A percentile compares a stretch with the other conserved stretches of the same genome.
Evolutionary conservation across 2,113 vertebrate genomes (phyloP).

Genomic region (Bostrychus sinensis): DNA sequence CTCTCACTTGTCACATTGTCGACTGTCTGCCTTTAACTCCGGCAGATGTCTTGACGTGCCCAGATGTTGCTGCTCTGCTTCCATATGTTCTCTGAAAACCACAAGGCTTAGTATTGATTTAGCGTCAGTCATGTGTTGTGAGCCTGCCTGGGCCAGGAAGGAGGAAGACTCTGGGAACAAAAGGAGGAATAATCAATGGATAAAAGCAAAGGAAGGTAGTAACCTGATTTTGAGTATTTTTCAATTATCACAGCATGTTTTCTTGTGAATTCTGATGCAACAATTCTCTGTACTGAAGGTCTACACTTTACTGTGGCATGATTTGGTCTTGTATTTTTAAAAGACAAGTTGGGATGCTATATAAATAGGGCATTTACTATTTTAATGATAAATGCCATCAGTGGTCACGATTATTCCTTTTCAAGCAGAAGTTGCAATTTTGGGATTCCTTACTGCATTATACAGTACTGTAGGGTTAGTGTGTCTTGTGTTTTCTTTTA

Average conservation of each 20-base stretch:
- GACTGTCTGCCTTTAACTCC: constrained; percentile 18
- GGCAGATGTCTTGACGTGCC: constrained; percentile 41
- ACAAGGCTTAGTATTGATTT: constrained; percentile 77
- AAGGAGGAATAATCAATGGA: constrained; percentile 71
- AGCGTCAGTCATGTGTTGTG: constrained; percentile 71
- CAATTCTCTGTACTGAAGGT: too few relatives aligned
- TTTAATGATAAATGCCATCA: too few relatives aligned
- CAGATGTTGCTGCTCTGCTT: constrained; percentile 48
- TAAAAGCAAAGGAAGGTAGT: constrained; percentile 63
- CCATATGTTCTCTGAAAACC: constrained; percentile 38
- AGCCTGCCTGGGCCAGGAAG: constrained; percentile 63
- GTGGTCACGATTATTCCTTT: too few relatives aligned
- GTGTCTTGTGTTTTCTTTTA: too few relatives aligned
- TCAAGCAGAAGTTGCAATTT: too few relatives aligned
- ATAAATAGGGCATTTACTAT: too few relatives aligned
- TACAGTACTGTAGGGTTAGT: too few relatives aligned
- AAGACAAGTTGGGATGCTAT: too few relatives aligned
- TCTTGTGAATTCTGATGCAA: not conserved
- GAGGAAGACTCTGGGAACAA: constrained; percentile 76
- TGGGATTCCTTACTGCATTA: too few relatives aligned
- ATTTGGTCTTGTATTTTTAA: too few relatives aligned
- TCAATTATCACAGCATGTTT: not conserved
- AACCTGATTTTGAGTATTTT: not conserved
- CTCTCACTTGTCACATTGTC: constrained; percentile 6
- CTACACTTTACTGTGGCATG: too few relatives aligned